Evolutionary conservation across 2,113 vertebrate species (phyloP).

Genomic region (Fulmarus glacialis): DNA sequence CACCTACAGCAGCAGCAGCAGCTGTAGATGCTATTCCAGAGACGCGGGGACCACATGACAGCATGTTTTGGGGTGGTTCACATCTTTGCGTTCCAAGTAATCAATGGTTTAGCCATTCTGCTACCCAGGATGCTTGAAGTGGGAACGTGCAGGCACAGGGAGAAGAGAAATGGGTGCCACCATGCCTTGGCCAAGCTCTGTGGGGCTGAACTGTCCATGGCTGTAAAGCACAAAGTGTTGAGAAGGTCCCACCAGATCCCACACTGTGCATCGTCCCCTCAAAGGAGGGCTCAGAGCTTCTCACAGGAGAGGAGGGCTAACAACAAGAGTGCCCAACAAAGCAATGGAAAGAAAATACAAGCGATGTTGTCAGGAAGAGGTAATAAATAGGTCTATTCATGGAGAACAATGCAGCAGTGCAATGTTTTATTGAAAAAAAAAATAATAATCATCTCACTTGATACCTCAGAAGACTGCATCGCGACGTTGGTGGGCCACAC

Average conservation of each 20-base stretch:
- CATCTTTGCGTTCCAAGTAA: not conserved
- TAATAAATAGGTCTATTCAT: not conserved
- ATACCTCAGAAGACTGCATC: conserved; percentile 64
- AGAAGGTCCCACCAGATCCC: not conserved
- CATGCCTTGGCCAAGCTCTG: rapidly evolving
- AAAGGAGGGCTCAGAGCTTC: not conserved
- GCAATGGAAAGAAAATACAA: not conserved
- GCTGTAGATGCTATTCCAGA: not conserved
- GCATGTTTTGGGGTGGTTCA: not conserved
- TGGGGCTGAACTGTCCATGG: rapidly evolving
- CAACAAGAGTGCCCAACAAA: no score
- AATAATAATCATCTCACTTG: conserved; percentile 52
- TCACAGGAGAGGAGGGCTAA: not conserved
- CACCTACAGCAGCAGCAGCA: not conserved
- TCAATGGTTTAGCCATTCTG: not conserved
- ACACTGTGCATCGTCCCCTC: rapidly evolving
- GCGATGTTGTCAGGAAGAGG: not conserved
- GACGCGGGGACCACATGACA: rapidly evolving
- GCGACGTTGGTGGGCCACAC: conserved; percentile 6
- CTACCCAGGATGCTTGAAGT: not conserved
- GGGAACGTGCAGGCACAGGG: not conserved
- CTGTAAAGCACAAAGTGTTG: not conserved
- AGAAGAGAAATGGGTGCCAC: not conserved
- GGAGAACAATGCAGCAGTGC: conserved; percentile 67
- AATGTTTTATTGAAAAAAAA: conserved; percentile 71